Conservation (phyloP, 30 jellyfish, hydroid and myxozoan genomes). For the Aurelia sp. region DNA sequence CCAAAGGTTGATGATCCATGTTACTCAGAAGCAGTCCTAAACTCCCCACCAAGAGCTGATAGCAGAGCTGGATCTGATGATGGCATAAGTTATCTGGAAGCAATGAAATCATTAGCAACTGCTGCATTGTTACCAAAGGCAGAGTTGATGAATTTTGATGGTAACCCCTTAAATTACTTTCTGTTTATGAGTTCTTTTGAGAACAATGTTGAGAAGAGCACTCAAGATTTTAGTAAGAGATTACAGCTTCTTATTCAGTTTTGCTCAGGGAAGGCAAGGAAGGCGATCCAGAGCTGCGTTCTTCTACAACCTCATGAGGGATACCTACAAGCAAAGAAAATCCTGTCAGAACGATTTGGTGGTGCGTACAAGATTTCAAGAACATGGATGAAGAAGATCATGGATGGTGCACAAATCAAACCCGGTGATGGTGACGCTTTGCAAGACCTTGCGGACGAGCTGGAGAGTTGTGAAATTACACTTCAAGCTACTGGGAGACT, state of each 20-base stretch:
- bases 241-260: constrained; percentile 29
- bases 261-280: constrained; percentile 7
- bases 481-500: constrained; percentile 46
- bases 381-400: constrained; percentile 17
- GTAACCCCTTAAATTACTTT: no score
- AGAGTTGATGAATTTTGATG: no score
- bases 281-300: constrained; percentile 30
- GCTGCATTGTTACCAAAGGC: background rate
- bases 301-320: constrained; percentile 12
- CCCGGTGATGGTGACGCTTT: constrained; percentile 37
- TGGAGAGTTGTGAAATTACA: constrained; percentile 41
- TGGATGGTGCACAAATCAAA: constrained; percentile 17
- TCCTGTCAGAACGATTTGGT: constrained; percentile 35
- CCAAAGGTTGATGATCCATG: no score
- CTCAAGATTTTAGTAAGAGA: constrained; percentile 25
- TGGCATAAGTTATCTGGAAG: background rate
- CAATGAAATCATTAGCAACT: background rate
- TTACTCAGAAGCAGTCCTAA: no score
- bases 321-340: background rate
- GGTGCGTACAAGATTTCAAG: constrained; percentile 34
- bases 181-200: no score
- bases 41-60: no score
- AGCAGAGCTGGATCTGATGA: background rate
- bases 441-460: constrained; percentile 50
- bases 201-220: constrained; percentile 15